Conservation (phyloP, 1,140 invertebrate genomes). For the Sycophaga agraensis region DNA sequence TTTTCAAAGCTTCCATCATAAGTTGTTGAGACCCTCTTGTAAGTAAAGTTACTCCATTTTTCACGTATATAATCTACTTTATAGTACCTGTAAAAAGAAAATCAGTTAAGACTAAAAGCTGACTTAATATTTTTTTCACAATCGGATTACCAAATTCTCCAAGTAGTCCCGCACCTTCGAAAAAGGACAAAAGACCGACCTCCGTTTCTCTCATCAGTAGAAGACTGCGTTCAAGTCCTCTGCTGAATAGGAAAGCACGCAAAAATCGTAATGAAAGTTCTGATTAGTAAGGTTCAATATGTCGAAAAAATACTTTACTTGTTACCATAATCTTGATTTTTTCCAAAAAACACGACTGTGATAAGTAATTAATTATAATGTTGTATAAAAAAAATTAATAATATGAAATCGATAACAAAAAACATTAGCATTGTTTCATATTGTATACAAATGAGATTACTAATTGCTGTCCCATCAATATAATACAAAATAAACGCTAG, state of each 20-base stretch:
- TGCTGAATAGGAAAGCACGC: slow-evolving; percentile 72
- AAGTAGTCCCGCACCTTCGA: slow-evolving; percentile 70
- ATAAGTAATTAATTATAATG: slow-evolving; percentile 90
- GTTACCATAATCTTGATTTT: slow-evolving; percentile 87
- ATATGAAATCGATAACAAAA: too few relatives aligned
- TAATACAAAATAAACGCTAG: too few relatives aligned
- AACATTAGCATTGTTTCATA: too few relatives aligned
- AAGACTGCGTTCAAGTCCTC: slow-evolving; percentile 76
- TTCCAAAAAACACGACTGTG: slow-evolving; percentile 93
- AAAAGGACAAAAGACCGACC: slow-evolving; percentile 72
- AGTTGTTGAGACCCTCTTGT: too few relatives aligned
- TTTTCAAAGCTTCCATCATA: too few relatives aligned
- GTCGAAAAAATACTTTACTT: slow-evolving; percentile 66
- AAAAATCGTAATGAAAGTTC: slow-evolving; percentile 82
- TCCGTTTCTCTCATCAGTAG: slow-evolving; percentile 76
- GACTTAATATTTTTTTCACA: neutral
- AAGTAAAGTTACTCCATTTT: too few relatives aligned
- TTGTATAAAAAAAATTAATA: too few relatives aligned
- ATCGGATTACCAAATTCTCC: slow-evolving; percentile 68
- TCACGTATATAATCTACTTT: too few relatives aligned
- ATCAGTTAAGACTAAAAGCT: neutral
- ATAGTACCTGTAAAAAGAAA: slow-evolving; percentile 10
- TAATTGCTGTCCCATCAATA: too few relatives aligned
- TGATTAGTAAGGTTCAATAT: slow-evolving; percentile 76
- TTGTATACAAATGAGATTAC: too few relatives aligned